A percentile compares a stretch with the other conserved stretches of the same genome.
These are phyloP conservation scores for Teinopalpus imperialis DNA, from an alignment of 2,888 invertebrate genomes.

Conservation along the genomic window DNA sequence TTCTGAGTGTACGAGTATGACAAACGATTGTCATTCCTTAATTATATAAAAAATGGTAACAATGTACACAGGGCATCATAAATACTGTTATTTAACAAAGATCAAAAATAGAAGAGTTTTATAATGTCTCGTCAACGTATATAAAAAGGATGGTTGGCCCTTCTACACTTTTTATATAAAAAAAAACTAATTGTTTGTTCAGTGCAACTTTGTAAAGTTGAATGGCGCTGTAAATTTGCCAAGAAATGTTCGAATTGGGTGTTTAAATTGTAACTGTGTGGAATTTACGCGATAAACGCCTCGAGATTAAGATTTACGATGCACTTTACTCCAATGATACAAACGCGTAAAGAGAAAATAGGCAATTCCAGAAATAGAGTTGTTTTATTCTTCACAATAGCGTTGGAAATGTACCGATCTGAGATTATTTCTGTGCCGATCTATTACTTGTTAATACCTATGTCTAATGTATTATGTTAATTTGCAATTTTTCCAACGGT, in stretches of 20 bases:
- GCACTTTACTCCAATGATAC: conserved; percentile 50
- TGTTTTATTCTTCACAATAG: conserved; percentile 34
- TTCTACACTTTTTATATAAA: too few species aligned
- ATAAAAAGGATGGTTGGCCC: too few species aligned
- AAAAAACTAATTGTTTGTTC: conserved; percentile 2
- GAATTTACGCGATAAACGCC: conserved; percentile 22
- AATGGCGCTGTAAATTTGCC: conserved; percentile 6
- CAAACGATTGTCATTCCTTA: too few species aligned
- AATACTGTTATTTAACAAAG: too few species aligned
- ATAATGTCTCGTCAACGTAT: too few species aligned
- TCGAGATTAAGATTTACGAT: conserved; percentile 56
- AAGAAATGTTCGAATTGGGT: conserved; percentile 12
- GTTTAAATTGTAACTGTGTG: conserved; percentile 22
- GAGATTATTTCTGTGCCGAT: neutral
- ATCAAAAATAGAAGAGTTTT: too few species aligned
- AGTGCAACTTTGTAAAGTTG: conserved; percentile 11
- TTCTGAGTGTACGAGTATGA: too few species aligned
- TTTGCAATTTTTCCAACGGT: too few species aligned
- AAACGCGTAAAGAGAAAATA: conserved; percentile 38
- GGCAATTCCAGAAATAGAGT: conserved; percentile 39
- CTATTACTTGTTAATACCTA: too few species aligned
- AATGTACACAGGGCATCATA: too few species aligned
- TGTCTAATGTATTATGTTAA: too few species aligned
- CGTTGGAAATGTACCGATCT: conserved; percentile 5
- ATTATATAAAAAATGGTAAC: too few species aligned